Evolutionary conservation across 2,888 invertebrate genomes (phyloP).

Genomic region (Microctonus aethiopoides): DNA sequence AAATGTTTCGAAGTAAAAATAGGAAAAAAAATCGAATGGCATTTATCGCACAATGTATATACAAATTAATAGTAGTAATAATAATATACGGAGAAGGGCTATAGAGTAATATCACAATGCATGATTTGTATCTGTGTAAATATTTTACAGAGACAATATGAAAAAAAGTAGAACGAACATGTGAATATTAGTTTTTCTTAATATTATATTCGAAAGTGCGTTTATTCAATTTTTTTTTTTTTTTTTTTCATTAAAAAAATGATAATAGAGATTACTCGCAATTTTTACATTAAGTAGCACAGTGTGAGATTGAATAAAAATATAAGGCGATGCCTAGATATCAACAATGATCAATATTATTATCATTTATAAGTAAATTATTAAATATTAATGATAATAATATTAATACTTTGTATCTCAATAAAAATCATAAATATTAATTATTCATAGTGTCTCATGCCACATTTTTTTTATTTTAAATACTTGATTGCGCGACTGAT

Average conservation of each 20-base stretch:
- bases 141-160: conserved; percentile 44
- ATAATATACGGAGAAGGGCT: conserved; percentile 64
- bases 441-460: not conserved
- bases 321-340: conserved; percentile 23
- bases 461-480: conserved; percentile 40
- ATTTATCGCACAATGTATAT: conserved; percentile 42
- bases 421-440: conserved; percentile 9
- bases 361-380: not conserved
- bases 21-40: conserved; percentile 61
- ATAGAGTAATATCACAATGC: conserved; percentile 67
- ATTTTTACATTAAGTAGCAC: not conserved
- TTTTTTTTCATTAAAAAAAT: not conserved
- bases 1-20: conserved; percentile 65
- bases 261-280: not conserved
- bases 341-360: not conserved
- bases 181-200: not conserved
- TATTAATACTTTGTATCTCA: conserved; percentile 22
- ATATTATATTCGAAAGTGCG: conserved; percentile 2
- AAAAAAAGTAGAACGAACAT: conserved; percentile 9
- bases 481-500: conserved; percentile 62
- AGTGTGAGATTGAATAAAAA: conserved; percentile 8
- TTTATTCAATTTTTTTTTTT: conserved; percentile 2
- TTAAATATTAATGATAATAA: not conserved
- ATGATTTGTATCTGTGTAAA: conserved; percentile 65
- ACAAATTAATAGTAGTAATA: conserved; percentile 37